Base-by-base conservation (phyloP, 2,113 vertebrate species). In the Petaurus breviceps region DNA sequence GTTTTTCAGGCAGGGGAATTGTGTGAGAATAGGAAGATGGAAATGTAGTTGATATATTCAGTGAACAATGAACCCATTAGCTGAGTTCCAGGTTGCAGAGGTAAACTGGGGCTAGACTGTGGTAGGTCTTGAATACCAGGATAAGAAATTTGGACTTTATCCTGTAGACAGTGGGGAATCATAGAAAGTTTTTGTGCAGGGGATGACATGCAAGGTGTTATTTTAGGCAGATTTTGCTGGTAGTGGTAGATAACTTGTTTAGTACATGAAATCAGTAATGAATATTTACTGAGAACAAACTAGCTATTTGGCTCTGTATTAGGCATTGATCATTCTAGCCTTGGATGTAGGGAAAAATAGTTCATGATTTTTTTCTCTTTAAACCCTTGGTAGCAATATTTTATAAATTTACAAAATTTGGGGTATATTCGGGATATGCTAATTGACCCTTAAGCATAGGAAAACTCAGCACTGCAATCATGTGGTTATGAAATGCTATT, bases 401-500 rank as follows among this genome's bases (percentile, higher is more conserved):
- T 95, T 90, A 90, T 92, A n/a, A 90, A 26, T 92, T 92, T 96
- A 92, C 94, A 94, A 96, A 95, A 91, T 94, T 90, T 77, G 93
- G 94, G 31, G 61, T 89, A 54, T 53, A 55, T 94, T 90, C 94
- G 89, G 91, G 94, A 47, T 95, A 37, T 92, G 84, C 1, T 84
- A 31, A 31, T 90, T 3, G 8, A 68, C 93, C 95, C 92, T 77
- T 95, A 93, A 97, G 43, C 55, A 91, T 26, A 57, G 55, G 50
- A 25, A 77, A 96, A 94, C 94, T 93, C 51, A 97, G 93, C 90
- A 61, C 92, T 95, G 57, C 54, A 96, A 95, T 96, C 95, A 61
- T 92, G 95, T 11, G 95, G 95, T 92, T 95, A 93, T 92, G 92
- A 97, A 97, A 96, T 95, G 94, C 95, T 57, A 91, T 57, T 95